phyloP scores from a whole-genome alignment of 2,797 vertebrate genomes.

The Sebastes baramenuke region DNA sequence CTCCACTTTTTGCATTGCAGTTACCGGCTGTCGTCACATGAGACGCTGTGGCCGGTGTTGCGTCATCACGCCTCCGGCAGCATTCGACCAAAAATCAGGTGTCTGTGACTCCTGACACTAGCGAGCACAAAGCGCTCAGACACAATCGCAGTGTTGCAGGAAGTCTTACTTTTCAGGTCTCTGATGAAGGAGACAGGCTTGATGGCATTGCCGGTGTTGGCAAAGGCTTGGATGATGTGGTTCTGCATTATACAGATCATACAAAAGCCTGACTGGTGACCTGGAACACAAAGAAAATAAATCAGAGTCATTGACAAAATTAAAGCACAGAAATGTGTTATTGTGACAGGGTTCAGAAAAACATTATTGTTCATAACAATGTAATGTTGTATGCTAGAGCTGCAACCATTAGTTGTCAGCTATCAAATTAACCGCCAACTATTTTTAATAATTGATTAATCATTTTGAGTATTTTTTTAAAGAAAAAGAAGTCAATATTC shows the following conservation, averaged over 20 bases:
- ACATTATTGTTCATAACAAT: neutral
- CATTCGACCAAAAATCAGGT: conserved; percentile 4
- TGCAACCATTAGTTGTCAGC: accelerated
- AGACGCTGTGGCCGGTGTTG: conserved; percentile 20
- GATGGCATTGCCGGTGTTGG: conserved; percentile 94
- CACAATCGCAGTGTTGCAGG: neutral
- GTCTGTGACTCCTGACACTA: neutral
- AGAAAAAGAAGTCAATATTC: too few species aligned
- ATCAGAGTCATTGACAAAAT: neutral
- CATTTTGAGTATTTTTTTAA: neutral
- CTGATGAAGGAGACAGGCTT: conserved; percentile 95
- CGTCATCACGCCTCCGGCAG: conserved; percentile 27
- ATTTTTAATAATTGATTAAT: too few species aligned
- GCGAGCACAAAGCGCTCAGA: neutral
- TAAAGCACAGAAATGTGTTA: neutral
- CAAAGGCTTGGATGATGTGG: conserved; percentile 93
- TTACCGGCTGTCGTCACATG: conserved; percentile 27
- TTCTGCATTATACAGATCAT: conserved; percentile 99
- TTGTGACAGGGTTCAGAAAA: neutral
- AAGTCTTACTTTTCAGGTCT: conserved; percentile 95
- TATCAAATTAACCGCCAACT: accelerated
- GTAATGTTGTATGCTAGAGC: too few species aligned
- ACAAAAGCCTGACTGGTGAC: conserved; percentile 93
- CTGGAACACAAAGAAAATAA: conserved; percentile 71
- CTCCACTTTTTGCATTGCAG: conserved; percentile 52